Evolutionary conservation across 2,888 invertebrate genomes (phyloP), one percentile per base, ranked within the genome.

Genomic region (Agapostemon virescens): DNA sequence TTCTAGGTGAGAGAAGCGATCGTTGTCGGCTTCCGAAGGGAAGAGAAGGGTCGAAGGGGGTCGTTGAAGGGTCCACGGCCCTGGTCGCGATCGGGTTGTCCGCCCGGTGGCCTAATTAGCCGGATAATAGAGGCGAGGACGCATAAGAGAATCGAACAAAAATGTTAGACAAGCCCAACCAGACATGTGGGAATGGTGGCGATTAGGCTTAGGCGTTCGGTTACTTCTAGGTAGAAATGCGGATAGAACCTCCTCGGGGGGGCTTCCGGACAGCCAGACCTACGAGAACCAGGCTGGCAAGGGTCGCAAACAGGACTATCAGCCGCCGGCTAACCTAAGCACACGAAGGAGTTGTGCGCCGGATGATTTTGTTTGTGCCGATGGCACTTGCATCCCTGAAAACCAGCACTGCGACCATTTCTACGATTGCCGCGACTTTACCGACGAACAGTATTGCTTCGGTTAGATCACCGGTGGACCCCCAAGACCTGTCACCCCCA

Each of bases 401-500:
- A 93, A 94, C 87, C 95, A 96, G 90, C 96, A 96, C 92, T 98
- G 98, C 94, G 97, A 98, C 95, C 96, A 97, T 94, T 95, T 95
- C 94, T 97, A 97, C 95, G 97, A 97, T 95, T 97, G 97, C 95
- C 95, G 95, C 93, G 97, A 97, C 95, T 97, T 97, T 95, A 97
- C 97, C 91, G 97, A 97, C 93, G 97, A 97, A 94, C 96, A 97
- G 93, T 96, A 96, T 94, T 97, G 97, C 95, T 94, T 95, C 94
- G 94, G 94, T 94, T 94, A 94, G 94, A 93, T 88, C 90, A 89
- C 86, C 88, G 85, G 86, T 86, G 87, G 86, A 87, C 85, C 89
- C 86, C 82, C 89, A 90, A 84, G 88, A 91, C 91, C 90, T 90
- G 90, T 83, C 82, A 89, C 85, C 84, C 64, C 69, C 52, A 26